A percentile compares a stretch with the other conserved stretches of the same genome.
Evolutionary conservation across 2,113 vertebrate genomes (phyloP).

Genomic region (Xyliphius kryptos): DNA sequence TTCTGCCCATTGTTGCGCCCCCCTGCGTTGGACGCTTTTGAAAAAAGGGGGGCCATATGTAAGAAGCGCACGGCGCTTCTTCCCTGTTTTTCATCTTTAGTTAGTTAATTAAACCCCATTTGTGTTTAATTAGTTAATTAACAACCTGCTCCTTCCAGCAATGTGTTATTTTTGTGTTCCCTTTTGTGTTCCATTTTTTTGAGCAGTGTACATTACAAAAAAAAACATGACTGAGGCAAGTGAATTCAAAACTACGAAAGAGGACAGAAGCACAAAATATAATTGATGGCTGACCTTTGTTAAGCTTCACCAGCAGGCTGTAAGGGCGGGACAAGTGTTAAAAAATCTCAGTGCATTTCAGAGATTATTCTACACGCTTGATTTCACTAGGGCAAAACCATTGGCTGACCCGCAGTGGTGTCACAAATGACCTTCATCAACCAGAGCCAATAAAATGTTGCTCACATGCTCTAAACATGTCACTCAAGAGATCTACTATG

Average conservation of each 20-base stretch:
- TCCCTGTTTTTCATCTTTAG: too few species aligned
- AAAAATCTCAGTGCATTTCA: background rate
- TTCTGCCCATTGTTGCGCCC: too few species aligned
- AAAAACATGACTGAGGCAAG: constrained; percentile 1
- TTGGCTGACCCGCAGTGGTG: constrained; percentile 6
- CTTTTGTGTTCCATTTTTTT: too few species aligned
- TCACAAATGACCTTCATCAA: constrained; percentile 18
- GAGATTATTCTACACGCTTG: background rate
- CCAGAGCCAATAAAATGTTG: constrained; percentile 29
- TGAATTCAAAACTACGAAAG: background rate
- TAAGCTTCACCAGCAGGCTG: background rate
- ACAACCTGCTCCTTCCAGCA: too few species aligned
- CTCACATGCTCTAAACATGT: constrained; percentile 28
- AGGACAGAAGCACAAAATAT: background rate
- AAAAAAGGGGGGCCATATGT: too few species aligned
- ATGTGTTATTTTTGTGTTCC: too few species aligned
- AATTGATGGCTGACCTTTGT: constrained; percentile 16
- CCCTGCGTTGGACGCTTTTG: too few species aligned
- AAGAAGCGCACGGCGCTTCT: too few species aligned
- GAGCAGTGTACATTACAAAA: too few species aligned
- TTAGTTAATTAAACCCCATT: too few species aligned
- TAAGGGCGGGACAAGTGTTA: background rate
- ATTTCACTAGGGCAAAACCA: constrained; percentile 13
- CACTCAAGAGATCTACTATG: constrained; percentile 1
- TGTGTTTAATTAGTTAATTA: too few species aligned